Base-by-base conservation (phyloP, 2,888 invertebrate genomes). In the Platynereis dumerilii region DNA sequence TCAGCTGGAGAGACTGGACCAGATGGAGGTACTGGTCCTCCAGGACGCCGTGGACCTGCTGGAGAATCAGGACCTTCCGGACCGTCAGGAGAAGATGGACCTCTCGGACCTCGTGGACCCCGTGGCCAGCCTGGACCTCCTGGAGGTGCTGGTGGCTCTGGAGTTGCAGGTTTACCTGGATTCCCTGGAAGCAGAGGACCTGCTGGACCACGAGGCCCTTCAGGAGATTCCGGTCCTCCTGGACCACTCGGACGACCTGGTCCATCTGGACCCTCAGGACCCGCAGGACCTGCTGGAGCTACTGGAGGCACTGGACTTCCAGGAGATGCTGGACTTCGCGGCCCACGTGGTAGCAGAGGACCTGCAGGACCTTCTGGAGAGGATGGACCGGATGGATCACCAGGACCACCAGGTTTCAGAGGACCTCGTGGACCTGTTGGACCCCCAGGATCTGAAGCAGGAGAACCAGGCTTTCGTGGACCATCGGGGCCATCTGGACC, bases 1-100 rank as follows among this genome's bases (percentile, higher is more conserved):
- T 15, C 52, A 24, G 20, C 61, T 27, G 68, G 68, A 2, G 39
- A 20, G 15, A 24, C 24, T 34, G 68, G 68, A 53, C 39, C 57
- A 1, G 29, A 53, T n/a, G 68, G 68, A 42, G 20, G 45, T 39
- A 39, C 45, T 20, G 68, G 68, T 3, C 44, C 22, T 2, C 26
- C 54, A 42, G 68, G 68, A 27, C 58, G 62, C 17, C 17, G 58
- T 27, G 68, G 69, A 52, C 24, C 15, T 26, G 54, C 65, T 45
- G 72, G 72, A 69, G 56, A 64, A 29, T 26, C 53, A 15, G 69
- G 68, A 24, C 39, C 26, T n/a, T 29, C 56, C 63, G 65, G 68
- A 44, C 22, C 26, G 3, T 7, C 52, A 39, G 68, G 76, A 34
- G 69, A 69, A 2, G 62, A 58, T 2, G 79, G 79, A 58, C 26